A percentile compares a stretch with the other conserved stretches of the same genome.
Evolutionary conservation across 2,888 invertebrate genomes (phyloP).

Genomic region (Agrotis ipsilon): DNA sequence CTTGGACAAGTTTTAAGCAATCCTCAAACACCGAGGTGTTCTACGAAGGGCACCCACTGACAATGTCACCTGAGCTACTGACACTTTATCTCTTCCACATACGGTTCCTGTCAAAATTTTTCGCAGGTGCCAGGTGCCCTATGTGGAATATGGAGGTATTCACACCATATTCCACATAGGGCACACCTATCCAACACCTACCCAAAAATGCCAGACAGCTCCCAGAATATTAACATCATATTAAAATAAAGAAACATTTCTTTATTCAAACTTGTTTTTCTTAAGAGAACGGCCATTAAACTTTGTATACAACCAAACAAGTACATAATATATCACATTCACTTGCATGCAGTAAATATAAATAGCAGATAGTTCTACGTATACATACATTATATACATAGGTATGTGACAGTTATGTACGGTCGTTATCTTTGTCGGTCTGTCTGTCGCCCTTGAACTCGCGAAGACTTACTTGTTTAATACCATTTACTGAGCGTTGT

Average conservation of each 20-base stretch:
- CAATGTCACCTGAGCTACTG: too few relatives aligned
- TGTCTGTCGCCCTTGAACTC: conserved; percentile 68
- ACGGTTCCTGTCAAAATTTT: too few relatives aligned
- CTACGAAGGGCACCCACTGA: too few relatives aligned
- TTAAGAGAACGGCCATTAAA: conserved; percentile 3
- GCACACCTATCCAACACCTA: too few relatives aligned
- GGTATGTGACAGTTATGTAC: conserved; percentile 29
- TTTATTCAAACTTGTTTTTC: conserved; percentile 24
- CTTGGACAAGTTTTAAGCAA: too few relatives aligned
- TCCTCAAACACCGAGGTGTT: too few relatives aligned
- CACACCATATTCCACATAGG: too few relatives aligned
- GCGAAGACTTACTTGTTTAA: conserved; percentile 68
- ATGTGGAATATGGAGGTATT: too few relatives aligned
- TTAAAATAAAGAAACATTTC: not conserved
- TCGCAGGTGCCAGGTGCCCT: too few relatives aligned
- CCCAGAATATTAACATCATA: not conserved
- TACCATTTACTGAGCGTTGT: conserved; percentile 55
- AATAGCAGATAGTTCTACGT: conserved; percentile 14
- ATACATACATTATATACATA: not conserved
- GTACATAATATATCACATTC: conserved; percentile 19
- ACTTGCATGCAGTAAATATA: conserved; percentile 23
- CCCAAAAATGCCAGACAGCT: too few relatives aligned
- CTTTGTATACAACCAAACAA: conserved; percentile 10
- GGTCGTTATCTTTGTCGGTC: conserved; percentile 64
- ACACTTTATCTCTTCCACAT: too few relatives aligned